Conservation (phyloP, 2,113 vertebrate species). For the Amazona vittata region DNA sequence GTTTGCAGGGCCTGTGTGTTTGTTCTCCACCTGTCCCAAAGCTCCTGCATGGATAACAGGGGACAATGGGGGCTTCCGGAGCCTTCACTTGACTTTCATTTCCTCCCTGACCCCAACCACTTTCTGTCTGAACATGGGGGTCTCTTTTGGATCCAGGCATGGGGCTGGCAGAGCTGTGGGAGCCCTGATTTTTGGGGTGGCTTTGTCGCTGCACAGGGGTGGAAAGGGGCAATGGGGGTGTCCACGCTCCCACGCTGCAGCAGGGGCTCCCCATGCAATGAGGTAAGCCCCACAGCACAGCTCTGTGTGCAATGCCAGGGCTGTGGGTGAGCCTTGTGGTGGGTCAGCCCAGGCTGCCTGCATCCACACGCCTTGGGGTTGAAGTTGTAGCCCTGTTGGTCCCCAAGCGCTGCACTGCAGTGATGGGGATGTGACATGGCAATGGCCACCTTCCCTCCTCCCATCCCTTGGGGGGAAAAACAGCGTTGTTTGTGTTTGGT, state of each 20-base stretch:
- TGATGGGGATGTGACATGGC: neutral
- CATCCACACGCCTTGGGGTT: rapidly evolving
- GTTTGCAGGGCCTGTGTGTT: neutral
- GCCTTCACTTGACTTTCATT: rapidly evolving
- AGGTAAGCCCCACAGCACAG: neutral
- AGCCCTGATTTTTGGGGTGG: neutral
- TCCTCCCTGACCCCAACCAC: neutral
- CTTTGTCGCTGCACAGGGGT: neutral
- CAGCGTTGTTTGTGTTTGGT: neutral
- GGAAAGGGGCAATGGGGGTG: neutral
- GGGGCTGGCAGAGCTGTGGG: neutral
- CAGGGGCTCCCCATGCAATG: neutral
- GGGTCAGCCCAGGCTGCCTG: neutral
- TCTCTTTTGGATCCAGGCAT: neutral
- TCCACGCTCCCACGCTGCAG: neutral
- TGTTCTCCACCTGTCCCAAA: neutral
- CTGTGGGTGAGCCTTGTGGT: rapidly evolving
- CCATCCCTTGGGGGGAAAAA: neutral
- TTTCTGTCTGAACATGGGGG: neutral
- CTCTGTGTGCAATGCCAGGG: neutral
- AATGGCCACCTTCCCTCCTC: neutral
- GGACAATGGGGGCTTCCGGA: neutral
- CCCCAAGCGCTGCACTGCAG: neutral
- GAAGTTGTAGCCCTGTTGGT: rapidly evolving
- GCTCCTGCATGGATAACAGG: neutral